Base-by-base conservation (phyloP, 2,797 vertebrate genomes). In the Diplodus puntazzo region DNA sequence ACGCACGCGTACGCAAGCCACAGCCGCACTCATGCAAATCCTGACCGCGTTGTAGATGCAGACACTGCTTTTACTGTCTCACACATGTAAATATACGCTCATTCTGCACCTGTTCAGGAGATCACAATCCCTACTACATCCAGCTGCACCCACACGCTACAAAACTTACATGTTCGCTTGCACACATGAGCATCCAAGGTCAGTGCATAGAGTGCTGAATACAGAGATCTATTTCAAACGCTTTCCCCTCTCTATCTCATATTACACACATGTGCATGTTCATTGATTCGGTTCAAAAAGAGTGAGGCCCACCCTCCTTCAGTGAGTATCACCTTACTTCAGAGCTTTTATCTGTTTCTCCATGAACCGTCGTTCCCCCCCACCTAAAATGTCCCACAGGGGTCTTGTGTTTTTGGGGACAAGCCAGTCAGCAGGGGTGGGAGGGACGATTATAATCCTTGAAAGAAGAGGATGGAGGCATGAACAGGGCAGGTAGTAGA, bases 261-360 rank as follows among this genome's bases (percentile, higher is more conserved):
- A 66, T 86, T 73, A 64, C 42, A 73, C 57, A 65, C 46, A 42
- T 49, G 48, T 50, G 52, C 53, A 60, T 23, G 46, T 77, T 59
- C 1, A 3, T 77, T 46, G 50, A 64, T 68, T 67, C 39, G 10
- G 49, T 58, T 65, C 39, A 57, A 80, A 78, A 66, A 58, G 30
- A 70, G 60, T 52, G 72, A 71, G 50, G 65, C 70, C 71, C 70
- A 67, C 50, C 61, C 53, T 65, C 61, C 69, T 65, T 78, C 39
- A 64, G 55, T 3, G 66, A 74, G 76, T 85, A 71, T 88, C 87
- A 13, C 27, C 65, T 87, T 85, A 85, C 87, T 52, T 63, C 58
- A 46, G 43, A 66, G 82, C 80, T 80, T 85, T 89, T 76, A 80
- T 86, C 62, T 45, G 5, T 64, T 68, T 64, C 48, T 49, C 52